Evolutionary conservation across 2,113 vertebrate genomes (phyloP).

Genomic region (Ceyx melanurus): DNA sequence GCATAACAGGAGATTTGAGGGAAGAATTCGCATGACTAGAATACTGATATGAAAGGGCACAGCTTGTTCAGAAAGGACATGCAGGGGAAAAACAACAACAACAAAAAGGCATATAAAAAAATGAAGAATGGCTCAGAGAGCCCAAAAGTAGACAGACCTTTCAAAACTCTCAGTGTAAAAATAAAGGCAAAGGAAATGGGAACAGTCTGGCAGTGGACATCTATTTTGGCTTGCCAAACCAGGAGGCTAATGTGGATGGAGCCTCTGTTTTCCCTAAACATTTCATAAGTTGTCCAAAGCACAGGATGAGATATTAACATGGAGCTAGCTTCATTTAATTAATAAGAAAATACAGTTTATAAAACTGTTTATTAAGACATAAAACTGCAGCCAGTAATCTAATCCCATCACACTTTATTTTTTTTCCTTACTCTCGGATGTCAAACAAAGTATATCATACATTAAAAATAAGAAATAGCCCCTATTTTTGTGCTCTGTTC

Average conservation of each 20-base stretch:
- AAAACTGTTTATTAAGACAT: background rate
- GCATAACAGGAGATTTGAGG: background rate
- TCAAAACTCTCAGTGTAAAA: background rate
- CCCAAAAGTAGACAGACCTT: background rate
- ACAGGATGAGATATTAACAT: background rate
- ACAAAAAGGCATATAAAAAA: background rate
- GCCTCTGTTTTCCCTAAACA: background rate
- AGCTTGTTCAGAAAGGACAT: background rate
- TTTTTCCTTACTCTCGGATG: background rate
- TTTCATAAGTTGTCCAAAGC: background rate
- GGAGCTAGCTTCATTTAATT: background rate
- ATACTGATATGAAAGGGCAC: background rate
- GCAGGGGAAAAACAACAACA: background rate
- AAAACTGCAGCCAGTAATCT: background rate
- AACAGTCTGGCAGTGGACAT: rapidly evolving
- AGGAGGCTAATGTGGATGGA: background rate
- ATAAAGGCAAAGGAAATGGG: background rate
- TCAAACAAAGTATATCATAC: background rate
- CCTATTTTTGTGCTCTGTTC: background rate
- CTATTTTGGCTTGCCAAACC: background rate
- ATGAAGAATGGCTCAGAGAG: background rate
- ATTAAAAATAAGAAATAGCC: background rate
- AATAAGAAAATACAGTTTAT: background rate
- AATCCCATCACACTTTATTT: background rate
- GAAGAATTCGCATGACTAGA: background rate